Percentiles rank a stretch among this genome's conserved stretches.
These are phyloP conservation scores for Neomonachus schauinslandi DNA, from an alignment of 2,113 vertebrate genomes.

Conservation along the genomic window DNA sequence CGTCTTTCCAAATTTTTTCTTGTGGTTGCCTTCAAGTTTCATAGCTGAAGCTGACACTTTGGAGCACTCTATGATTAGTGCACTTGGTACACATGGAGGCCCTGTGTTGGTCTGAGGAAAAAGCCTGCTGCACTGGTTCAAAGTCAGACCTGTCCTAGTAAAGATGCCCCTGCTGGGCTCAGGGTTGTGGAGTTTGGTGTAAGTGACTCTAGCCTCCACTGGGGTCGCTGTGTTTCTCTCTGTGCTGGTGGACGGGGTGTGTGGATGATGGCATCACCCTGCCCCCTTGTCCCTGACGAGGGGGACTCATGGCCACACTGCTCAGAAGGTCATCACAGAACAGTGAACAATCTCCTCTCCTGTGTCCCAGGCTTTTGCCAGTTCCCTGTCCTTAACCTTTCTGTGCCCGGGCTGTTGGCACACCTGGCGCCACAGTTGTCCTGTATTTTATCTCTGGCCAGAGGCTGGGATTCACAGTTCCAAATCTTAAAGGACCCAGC, in stretches of 20 bases:
- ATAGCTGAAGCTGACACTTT: background rate
- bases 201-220: background rate
- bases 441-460: background rate
- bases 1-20: too few relatives aligned
- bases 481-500: background rate
- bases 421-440: background rate
- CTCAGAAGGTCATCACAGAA: background rate
- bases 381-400: background rate
- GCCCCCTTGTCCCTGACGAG: background rate
- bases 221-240: background rate
- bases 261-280: background rate
- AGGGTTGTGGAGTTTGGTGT: background rate
- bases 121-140: background rate
- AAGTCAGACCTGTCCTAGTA: background rate
- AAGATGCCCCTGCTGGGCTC: background rate
- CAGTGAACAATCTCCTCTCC: background rate
- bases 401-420: background rate
- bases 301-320: background rate
- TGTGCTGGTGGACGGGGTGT: background rate
- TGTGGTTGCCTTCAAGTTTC: too few relatives aligned
- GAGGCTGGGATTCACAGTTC: background rate
- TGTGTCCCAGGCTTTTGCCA: background rate
- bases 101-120: background rate
- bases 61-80: background rate
- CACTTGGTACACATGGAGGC: background rate